phyloP scores from a whole-genome alignment of 2,113 vertebrate genomes.

The Phodopus roborovskii region DNA sequence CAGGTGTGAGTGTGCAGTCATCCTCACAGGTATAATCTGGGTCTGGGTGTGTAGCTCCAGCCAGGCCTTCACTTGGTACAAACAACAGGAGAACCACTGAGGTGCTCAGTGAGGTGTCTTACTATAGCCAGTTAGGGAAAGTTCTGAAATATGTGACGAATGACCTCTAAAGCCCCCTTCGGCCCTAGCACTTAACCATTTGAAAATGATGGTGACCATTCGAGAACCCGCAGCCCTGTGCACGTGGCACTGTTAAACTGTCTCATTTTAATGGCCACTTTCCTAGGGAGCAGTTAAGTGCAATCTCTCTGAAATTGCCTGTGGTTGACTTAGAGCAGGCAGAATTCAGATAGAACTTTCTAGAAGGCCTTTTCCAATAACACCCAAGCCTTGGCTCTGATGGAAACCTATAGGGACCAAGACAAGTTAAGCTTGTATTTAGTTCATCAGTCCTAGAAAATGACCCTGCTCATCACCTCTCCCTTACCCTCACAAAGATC shows the following conservation, averaged over 20 bases:
- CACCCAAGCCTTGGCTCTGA: accelerated
- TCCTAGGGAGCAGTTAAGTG: background rate
- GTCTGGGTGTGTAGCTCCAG: accelerated
- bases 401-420: accelerated
- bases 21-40: accelerated
- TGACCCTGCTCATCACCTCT: accelerated
- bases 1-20: background rate
- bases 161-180: background rate
- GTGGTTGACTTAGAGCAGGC: background rate
- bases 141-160: accelerated
- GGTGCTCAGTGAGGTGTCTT: background rate
- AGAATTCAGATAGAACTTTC: background rate
- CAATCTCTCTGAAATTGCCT: background rate
- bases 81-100: accelerated
- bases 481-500: background rate
- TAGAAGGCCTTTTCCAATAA: background rate
- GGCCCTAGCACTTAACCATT: background rate
- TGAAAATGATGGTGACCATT: background rate
- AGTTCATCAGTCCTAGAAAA: background rate
- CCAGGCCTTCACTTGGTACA: accelerated
- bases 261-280: background rate
- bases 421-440: background rate
- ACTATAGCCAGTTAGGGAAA: background rate
- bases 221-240: background rate
- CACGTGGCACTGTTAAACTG: background rate